A percentile compares a stretch with the other conserved stretches of the same genome.
Conservation (phyloP, 2,797 vertebrate genomes). For the Mormyrops boulengeri region DNA sequence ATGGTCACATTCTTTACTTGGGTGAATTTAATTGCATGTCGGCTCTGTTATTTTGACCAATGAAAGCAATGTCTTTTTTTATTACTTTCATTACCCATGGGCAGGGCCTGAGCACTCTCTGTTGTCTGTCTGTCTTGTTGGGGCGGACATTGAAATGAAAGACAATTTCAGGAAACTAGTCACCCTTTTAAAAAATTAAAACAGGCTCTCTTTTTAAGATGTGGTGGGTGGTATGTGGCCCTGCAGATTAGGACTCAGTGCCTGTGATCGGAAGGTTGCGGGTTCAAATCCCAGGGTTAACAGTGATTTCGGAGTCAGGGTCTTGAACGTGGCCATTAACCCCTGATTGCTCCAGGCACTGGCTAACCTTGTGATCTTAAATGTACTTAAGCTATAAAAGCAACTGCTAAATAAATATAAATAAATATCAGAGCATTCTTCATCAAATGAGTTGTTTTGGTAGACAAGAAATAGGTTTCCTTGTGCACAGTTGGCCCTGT, state of each 20-base stretch:
- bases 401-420: not conserved
- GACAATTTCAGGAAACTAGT: not conserved
- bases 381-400: not conserved
- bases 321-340: not conserved
- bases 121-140: not conserved
- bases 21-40: not conserved
- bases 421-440: not conserved
- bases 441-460: not conserved
- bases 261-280: not conserved
- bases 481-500: not conserved
- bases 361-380: not conserved
- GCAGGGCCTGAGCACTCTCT: not conserved
- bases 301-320: not conserved
- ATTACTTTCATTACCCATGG: not conserved
- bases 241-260: not conserved
- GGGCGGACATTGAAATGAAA: not conserved
- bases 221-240: not conserved
- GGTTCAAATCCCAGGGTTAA: not conserved
- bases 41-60: not conserved
- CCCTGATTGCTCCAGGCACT: not conserved
- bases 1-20: slow-evolving; percentile 5
- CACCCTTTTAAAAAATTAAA: not conserved
- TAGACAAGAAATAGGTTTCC: not conserved
- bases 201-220: not conserved
- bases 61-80: not conserved